Base-by-base conservation (phyloP, 2,888 invertebrate species). In the Tetanocera ferruginea region DNA sequence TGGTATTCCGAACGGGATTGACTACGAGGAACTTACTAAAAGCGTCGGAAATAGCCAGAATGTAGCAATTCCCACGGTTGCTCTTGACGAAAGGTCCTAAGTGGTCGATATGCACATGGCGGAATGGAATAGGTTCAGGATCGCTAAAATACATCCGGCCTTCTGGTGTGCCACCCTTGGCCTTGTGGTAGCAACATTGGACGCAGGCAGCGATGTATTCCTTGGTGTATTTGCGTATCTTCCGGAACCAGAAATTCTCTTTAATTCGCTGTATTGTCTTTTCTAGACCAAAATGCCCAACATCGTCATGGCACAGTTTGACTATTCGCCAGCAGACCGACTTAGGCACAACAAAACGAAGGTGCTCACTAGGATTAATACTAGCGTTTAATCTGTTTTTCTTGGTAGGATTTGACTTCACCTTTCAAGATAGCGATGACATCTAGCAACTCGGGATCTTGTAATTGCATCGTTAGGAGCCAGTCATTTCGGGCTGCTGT, bases 11-110 rank as follows among this genome's bases (percentile, higher is more conserved):
- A 0, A 81, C 81, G 2, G 80, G 72, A 64, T 73, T 78, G 4
- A 79, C 25, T 11, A 80, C 31, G 6, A 75, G 5, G 55, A 64
- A 79, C 67, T 81, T 81, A 14, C 52, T 79, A 55, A 79, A 80
- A 5, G 72, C 69, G 43, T 79, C 80, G 1, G 67, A 51, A 14
- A 80, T 66, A 6, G 74, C 79, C 9, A 79, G 3, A 4, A 80
- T 55, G 25, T 77, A 62, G n/a, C 55, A 1, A 28, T 81, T 70
- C 6, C 72, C 67, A 5, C 60, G 62, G 37, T 60, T 67, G 23
- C 72, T 55, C 6, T 23, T 43, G 9, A 76, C 37, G 43, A 62
- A 62, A 11, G 62, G 25, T 9, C 62, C 62, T 14, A 62, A 17
- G 19, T 62, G 62, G 28, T 79, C 78, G 6, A 79, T 52, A 55